Evolutionary conservation across 2,888 invertebrate genomes (phyloP).

Genomic region (Ganaspis brasiliensis): DNA sequence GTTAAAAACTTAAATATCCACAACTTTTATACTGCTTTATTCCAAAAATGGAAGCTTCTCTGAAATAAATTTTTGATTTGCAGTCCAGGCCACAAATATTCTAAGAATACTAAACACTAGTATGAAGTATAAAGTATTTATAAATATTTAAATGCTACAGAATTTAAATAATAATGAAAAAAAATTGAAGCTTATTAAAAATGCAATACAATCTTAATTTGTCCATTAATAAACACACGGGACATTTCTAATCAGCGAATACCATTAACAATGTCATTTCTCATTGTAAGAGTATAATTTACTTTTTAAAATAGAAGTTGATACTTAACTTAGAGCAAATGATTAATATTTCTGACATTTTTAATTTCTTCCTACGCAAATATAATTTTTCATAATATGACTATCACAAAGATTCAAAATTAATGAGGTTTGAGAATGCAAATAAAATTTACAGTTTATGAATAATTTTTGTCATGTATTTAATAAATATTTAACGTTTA

Average conservation of each 20-base stretch:
- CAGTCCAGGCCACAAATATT: no score
- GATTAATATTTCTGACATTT: no score
- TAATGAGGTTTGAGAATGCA: no score
- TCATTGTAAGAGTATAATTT: neutral
- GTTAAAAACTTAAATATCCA: neutral
- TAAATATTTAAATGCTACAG: neutral
- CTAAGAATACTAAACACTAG: no score
- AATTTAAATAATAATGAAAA: neutral
- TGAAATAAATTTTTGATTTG: no score
- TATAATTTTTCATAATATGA: no score
- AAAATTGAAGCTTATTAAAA: conserved; percentile 4
- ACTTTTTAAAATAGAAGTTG: neutral
- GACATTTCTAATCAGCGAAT: conserved; percentile 8
- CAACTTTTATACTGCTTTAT: neutral
- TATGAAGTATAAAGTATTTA: neutral
- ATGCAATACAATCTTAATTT: neutral
- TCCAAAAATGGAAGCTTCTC: neutral
- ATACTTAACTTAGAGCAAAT: neutral
- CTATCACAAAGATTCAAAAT: no score
- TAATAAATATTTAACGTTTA: no score
- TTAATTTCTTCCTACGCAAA: no score
- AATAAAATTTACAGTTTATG: no score
- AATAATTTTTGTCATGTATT: no score
- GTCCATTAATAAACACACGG: conserved; percentile 5
- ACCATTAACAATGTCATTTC: neutral